Evolutionary conservation across 1,140 invertebrate species (phyloP), one percentile per base, ranked within the genome.

Genomic region (Piezodorus guildinii): DNA sequence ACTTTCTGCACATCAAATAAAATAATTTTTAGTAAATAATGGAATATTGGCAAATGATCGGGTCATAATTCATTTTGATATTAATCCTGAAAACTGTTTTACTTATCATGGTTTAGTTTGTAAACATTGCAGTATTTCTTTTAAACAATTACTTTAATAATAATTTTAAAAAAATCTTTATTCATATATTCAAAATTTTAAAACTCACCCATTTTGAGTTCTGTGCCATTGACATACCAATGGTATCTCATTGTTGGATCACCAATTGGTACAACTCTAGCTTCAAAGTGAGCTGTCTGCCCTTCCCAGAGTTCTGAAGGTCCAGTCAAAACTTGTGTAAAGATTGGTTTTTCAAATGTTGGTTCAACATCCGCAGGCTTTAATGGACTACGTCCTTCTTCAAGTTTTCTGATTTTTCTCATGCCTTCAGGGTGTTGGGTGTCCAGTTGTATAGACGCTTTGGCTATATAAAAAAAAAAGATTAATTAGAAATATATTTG

Each of bases 201-300:
- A 6, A 63, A 65, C 78, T 74, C 78, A 84, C 88, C 90, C 83
- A 91, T 85, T 80, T 94, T 87, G 62, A 94, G 78, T 79, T 92
- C 88, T 17, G 93, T 82, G 67, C 93, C 94, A 73, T 97, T 96
- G 54, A 94, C 85, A 70, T 87, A 95, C 94, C 94, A 97, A 75
- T 96, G 90, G 69, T 94, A 94, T 70, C 85, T 80, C 51, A 96
- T 76, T 69, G 84, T 89, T 14, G 91, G 81, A 77, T 97, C 96
- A 9, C 94, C 94, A 65, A 95, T 90, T 44, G 94, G 94, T 25
- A 96, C 87, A n/a, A 98, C 91, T 52, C 91, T 82, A 66, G 92
- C 94, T 77, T 98, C 94, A 74, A 97, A 98, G 76, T 93, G 94
- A 66, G 94, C 94, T 67, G 90, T 84, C 74, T 97, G 89, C 15